Evolutionary conservation across 1,140 invertebrate genomes (phyloP), one percentile per base, ranked within the genome.

Genomic region (Drosophila mayri): DNA sequence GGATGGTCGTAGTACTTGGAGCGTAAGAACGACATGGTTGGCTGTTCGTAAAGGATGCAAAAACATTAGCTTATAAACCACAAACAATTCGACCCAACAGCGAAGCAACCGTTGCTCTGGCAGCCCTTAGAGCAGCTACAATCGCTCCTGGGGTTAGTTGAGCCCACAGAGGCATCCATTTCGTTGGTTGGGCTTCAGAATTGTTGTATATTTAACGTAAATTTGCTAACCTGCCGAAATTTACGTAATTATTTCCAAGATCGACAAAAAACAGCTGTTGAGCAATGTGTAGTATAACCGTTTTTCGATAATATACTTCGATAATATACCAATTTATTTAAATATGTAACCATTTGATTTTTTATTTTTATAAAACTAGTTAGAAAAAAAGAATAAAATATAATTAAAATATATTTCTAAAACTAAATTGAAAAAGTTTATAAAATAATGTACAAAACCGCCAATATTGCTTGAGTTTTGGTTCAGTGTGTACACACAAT

Each of bases 1-100:
- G 96, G 96, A n/a, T 94, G 93, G 81, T 95, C 94, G 87, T 95
- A 96, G 81, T 96, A 97, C 62, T 91, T 92, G 32, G 81, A 47
- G 30, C 91, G 91, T 40, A 92, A 72, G 38, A 92, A 64, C 76
- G 91, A 90, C 91, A 92, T 92, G 28, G 35, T 88, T 68, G 58
- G 40, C 83, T 76, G 52, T 35, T 55, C 20, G 20, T 22, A n/a
- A 47, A 47, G 28, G 25, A 47, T 25, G 25, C 44, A 49, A 68
- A n/a, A 16, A 66, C 49, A 63, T 76, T 76, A 76, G 60, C 8
- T 0, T 4, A 25, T 38, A n/a, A 55, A 11, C 14, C 22, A 35
- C 28, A 44, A 71, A 28, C 41, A 71, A 57, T 41, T 10, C 4
- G 16, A 3, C n/a, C 1, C 4, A 4, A 28, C 4, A 28, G 12